Base-by-base conservation (phyloP, 92 coral and sea anemone species). In the Blastomussa wellsi region DNA sequence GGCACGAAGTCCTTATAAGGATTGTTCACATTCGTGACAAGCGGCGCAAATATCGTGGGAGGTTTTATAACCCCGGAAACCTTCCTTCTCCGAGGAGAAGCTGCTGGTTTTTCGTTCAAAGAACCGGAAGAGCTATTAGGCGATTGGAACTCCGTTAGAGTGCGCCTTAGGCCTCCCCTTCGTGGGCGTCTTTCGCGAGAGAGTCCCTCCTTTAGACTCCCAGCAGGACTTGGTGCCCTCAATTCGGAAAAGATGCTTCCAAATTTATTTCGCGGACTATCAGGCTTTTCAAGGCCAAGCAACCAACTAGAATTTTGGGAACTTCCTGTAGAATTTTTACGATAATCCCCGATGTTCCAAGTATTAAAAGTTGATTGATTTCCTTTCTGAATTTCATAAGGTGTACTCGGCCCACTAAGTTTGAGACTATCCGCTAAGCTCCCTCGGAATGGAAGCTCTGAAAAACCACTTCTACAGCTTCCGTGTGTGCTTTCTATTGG, bases 1-100 rank as follows among this genome's bases (percentile, higher is more conserved):
- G 98, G 98, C 11, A 92, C 95, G 69, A 94, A 94, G 53, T 94
- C 98, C 66, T 92, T 91, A 52, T 94, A 94, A 22, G 98, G 98
- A 76, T 88, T 94, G 44, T 88, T 90, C 3, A 88, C 95, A 69
- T 94, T 87, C 8, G 91, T 82, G 37, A 94, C 91, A 33, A 94
- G 87, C 33, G 89, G 88, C 55, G 98, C 98, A 79, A 92, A 94
- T 74, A 94, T 84, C 4, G 88, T 52, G 6, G 98, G 98, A 37
- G 98, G 98, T 36, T 86, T 90, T 14, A 89, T 90, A 33, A 55
- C 93, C 24, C 87, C 86, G 39, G 98, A 90, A 79, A 89, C 67
- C 86, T 92, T 94, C 72, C 95, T 86, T 77, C 95, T 87, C 33
- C 95, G 76, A 70, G 81, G 17, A 3, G 85, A 13, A 1, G 89